Conservation (phyloP, 2,888 invertebrate species). For the Geophilus truncorum region DNA sequence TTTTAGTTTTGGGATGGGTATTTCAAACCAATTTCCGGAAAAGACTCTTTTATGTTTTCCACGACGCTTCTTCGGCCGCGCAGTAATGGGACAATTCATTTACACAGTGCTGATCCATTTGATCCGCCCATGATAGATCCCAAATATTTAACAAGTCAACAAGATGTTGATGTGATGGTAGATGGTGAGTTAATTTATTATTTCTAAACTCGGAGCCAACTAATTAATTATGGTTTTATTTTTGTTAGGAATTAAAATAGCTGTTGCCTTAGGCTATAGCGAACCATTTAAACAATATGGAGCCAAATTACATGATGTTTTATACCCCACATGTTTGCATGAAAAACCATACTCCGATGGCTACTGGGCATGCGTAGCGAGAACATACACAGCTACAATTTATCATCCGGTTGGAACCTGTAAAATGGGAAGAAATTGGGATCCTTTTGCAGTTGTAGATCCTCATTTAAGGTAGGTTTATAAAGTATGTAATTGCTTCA, state of each 20-base stretch:
- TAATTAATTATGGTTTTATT: no score
- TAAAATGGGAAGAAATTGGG: conserved; percentile 34
- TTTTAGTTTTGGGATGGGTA: conserved; percentile 48
- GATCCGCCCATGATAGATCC: conserved; percentile 84
- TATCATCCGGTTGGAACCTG: conserved; percentile 35
- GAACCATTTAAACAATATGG: conserved; percentile 40
- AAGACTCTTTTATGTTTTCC: conserved; percentile 65
- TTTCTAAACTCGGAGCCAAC: neutral
- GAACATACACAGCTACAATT: conserved; percentile 31
- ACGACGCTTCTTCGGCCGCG: conserved; percentile 68
- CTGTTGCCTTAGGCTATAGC: conserved; percentile 40
- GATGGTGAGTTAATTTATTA: conserved; percentile 54
- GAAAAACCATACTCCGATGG: conserved; percentile 34
- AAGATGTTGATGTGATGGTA: conserved; percentile 70
- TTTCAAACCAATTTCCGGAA: conserved; percentile 64
- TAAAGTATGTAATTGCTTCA: no score
- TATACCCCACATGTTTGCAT: conserved; percentile 41
- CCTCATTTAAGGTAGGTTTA: conserved; percentile 31
- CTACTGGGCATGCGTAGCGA: conserved; percentile 34
- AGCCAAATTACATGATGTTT: conserved; percentile 38
- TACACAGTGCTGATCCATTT: conserved; percentile 75
- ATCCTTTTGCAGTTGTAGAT: conserved; percentile 35
- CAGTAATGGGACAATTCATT: conserved; percentile 65
- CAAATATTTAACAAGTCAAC: conserved; percentile 79
- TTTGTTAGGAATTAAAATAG: conserved; percentile 39